A percentile compares a stretch with the other conserved stretches of the same genome.
phyloP scores from a whole-genome alignment of 2,797 vertebrate species.

The Harpagifer antarcticus region DNA sequence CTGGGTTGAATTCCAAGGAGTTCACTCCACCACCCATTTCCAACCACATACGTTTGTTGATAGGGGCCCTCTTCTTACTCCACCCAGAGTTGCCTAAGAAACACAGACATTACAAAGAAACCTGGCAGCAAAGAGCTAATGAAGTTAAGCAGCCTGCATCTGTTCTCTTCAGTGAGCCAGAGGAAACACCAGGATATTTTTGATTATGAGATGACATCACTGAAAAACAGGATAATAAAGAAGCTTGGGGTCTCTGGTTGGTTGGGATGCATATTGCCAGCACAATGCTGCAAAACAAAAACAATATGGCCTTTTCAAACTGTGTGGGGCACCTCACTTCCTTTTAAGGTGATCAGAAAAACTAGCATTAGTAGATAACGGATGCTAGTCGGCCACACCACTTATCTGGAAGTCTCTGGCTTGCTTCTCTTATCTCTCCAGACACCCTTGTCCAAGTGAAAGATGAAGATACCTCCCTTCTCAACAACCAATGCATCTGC shows the following conservation, averaged over 20 bases:
- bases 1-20: conserved; percentile 53
- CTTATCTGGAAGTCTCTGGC: neutral
- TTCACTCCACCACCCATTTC: conserved; percentile 19
- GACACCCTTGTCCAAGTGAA: conserved; percentile 39
- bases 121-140: conserved; percentile 32
- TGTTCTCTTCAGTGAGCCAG: neutral
- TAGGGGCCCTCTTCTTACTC: conserved; percentile 8
- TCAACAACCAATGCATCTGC: neutral
- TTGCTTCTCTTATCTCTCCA: conserved; percentile 65
- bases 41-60: conserved; percentile 19
- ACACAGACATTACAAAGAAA: conserved; percentile 41
- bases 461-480: conserved; percentile 43
- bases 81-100: conserved; percentile 59
- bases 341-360: conserved; percentile 19
- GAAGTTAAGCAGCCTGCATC: neutral
- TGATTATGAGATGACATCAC: neutral
- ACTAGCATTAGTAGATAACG: neutral
- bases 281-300: neutral
- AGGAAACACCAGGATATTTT: conserved; percentile 2
- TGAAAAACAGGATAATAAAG: conserved; percentile 5
- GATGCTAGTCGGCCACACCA: neutral
- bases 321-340: neutral
- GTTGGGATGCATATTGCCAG: neutral
- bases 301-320: conserved; percentile 17
- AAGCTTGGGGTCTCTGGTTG: neutral